A percentile compares a stretch with the other conserved stretches of the same genome.
Conservation (phyloP, 2,113 vertebrate genomes). For the Platycercus adscitus region DNA sequence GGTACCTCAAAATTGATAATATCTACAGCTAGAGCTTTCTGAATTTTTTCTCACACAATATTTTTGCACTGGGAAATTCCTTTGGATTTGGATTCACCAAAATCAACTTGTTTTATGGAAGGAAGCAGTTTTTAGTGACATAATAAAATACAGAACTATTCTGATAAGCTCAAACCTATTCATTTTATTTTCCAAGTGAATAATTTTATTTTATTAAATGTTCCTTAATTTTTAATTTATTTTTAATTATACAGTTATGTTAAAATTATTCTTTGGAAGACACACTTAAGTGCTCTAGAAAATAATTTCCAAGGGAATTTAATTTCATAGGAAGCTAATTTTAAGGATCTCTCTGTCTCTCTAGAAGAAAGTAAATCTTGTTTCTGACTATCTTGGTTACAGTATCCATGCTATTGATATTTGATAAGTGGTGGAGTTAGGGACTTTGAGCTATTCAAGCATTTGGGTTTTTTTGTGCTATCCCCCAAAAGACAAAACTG, state of each 20-base stretch:
- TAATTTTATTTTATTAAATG: background rate
- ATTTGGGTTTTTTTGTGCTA: background rate
- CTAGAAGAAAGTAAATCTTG: background rate
- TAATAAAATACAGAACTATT: background rate
- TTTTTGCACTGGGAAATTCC: background rate
- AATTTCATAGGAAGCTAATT: background rate
- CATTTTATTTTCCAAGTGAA: background rate
- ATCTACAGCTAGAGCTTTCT: background rate
- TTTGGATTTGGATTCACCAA: background rate
- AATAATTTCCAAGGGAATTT: background rate
- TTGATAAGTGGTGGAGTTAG: background rate
- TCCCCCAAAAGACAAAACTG: background rate
- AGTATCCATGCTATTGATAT: background rate
- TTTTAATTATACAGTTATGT: background rate
- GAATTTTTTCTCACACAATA: background rate
- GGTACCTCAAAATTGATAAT: background rate
- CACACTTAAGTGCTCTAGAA: background rate
- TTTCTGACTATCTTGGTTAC: background rate
- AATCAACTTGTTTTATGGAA: background rate
- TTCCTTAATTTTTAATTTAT: background rate
- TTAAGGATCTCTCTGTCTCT: background rate
- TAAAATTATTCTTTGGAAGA: background rate
- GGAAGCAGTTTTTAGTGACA: background rate
- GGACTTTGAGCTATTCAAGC: background rate
- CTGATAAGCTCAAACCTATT: background rate